Evolutionary conservation across 2,888 invertebrate genomes (phyloP), one percentile per base, ranked within the genome.

Genomic region (Schrankia costaestrigalis): DNA sequence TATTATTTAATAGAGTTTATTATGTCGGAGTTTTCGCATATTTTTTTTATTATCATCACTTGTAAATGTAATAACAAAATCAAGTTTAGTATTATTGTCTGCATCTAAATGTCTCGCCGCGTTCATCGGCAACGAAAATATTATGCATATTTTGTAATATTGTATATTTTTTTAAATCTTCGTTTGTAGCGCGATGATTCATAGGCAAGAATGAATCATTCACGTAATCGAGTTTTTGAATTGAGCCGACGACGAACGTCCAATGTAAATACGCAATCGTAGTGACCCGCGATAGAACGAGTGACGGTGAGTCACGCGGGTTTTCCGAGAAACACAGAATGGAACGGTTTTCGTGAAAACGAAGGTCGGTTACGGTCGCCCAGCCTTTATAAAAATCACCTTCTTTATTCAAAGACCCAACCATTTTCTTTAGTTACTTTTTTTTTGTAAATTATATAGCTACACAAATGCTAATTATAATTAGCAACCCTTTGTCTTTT

Each of bases 151-250:
- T 25, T 19, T 35, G 19, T 11, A 17, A 15, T 22, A 11, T 10
- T 17, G 11, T 26, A 18, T 21, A 21, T 23, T 11, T 41, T 35
- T 50, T 53, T 49, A 71, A 69, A 78, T 79, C 74, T 74, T 60
- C 66, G 55, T 56, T 61, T 73, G 74, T 74, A 73, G 65, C 64
- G 52, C 52, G 74, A 73, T 85, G 87, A 87, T 77, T 87, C 87
- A 86, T 78, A 73, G 71, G 57, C 46, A 51, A 48, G 71, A 60
- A 71, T 87, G 85, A 87, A 78, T 87, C 86, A 87, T 76, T 73
- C 74, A 70, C 78, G 79, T 83, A 81, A 82, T 83, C 78, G 80
- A 82, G 81, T 84, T 84, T 85, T 86, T 85, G 84, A 86, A 83
- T 84, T 76, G 79, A 78, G 78, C 74, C 76, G 76, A 64, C 71